Base-by-base conservation (phyloP, 2,113 vertebrate species). In the Otus sunia region DNA sequence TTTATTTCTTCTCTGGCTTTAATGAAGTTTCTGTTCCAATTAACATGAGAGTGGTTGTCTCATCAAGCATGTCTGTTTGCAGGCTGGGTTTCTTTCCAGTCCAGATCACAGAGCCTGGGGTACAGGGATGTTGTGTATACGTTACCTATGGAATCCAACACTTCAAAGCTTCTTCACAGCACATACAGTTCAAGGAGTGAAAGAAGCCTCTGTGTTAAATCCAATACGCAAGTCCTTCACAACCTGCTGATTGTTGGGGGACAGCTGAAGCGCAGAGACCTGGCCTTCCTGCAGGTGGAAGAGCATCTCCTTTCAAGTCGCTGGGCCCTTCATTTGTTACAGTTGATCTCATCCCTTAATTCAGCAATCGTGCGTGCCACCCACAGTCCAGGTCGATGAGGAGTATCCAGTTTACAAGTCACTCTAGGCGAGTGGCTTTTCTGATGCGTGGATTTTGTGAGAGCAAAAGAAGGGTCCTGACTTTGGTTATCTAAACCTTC, bases 251-350 rank as follows among this genome's bases (percentile, higher is more conserved):
- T 95, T 97, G 97, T 96, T 81, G 80, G 71, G 92, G 84, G 85
- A 68, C 97, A 97, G 97, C 94, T 97, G 97, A 90, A 93, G 92
- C 66, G 4, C 93, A 39, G 74, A 75, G 93, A 60, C 59, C 62
- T 14, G 19, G 8, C 71, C 78, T 94, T 93, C 52, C 92, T 19
- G 53, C 94, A 93, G 75, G 64, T 41, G n/a, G 52, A 29, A 53
- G n/a, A 63, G 74, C 86, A 64, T 74, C 88, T 78, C 59, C 96
- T 98, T 97, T 97, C 91, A 97, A 91, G 94, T 84, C 22, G 23
- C 80, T 1, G 1, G 18, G 37, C 88, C 78, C 89, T 82, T 94
- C 32, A 1, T 96, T 80, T 55, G 95, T 97, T 91, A 81, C 90
- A 96, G 79, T 52, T 80, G 93, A 95, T 88, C 41, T 92, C 79